Percentiles rank a stretch among this genome's conserved stretches.
Evolutionary conservation across 2,888 invertebrate genomes (phyloP).

Genomic region (Sphecodes monilicornis): DNA sequence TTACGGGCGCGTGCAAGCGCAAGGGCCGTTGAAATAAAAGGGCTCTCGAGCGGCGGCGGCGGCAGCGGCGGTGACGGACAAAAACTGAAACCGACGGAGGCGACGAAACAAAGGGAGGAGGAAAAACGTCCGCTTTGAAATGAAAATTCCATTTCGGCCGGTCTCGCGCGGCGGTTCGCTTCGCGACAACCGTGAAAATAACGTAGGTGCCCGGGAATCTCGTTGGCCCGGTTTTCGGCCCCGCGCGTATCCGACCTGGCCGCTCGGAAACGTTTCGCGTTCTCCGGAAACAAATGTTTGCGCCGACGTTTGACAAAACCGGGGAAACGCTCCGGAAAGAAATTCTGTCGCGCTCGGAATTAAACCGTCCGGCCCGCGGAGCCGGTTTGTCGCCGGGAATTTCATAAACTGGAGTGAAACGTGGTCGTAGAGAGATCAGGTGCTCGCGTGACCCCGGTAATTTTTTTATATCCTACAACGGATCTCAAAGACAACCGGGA

Average conservation of each 20-base stretch:
- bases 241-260: constrained; percentile 5
- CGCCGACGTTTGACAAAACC: constrained; percentile 10
- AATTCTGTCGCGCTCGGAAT: constrained; percentile 8
- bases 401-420: background rate
- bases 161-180: constrained; percentile 36
- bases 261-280: constrained; percentile 8
- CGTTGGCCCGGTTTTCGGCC: constrained; percentile 41
- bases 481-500: background rate
- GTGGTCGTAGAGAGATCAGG: background rate
- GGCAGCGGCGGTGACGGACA: background rate
- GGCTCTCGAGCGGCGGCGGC: constrained; percentile 4
- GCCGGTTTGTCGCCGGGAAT: background rate
- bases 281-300: constrained; percentile 20
- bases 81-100: constrained; percentile 34
- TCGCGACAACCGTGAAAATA: constrained; percentile 13
- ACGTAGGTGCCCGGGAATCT: constrained; percentile 37
- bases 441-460: background rate
- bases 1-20: background rate
- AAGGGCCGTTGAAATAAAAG: constrained; percentile 22
- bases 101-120: constrained; percentile 29
- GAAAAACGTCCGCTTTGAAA: constrained; percentile 32
- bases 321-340: constrained; percentile 5
- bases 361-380: background rate
- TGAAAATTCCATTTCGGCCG: constrained; percentile 55
- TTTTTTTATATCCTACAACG: background rate